Percentiles rank a stretch among this genome's conserved stretches.
phyloP scores from a whole-genome alignment of 2,888 invertebrate species.

The Drosophila prolongata region DNA sequence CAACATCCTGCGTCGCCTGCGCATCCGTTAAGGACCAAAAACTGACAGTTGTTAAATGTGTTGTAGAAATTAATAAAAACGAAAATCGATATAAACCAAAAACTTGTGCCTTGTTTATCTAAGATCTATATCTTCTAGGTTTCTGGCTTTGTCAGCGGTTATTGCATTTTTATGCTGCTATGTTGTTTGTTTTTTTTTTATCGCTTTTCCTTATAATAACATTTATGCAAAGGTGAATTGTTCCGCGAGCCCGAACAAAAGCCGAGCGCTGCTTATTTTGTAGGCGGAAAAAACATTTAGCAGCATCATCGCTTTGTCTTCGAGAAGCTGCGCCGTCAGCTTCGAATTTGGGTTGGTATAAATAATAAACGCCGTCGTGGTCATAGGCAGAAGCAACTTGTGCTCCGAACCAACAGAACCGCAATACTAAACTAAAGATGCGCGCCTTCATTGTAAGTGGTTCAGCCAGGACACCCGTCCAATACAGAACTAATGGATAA shows the following conservation, averaged over 20 bases:
- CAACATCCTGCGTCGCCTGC: conserved; percentile 74
- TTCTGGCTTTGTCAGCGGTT: conserved; percentile 43
- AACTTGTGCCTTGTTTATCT: not conserved
- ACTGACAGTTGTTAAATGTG: conserved; percentile 57
- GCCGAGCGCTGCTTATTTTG: conserved; percentile 57
- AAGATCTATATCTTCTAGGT: conserved; percentile 26
- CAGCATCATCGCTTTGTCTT: conserved; percentile 63
- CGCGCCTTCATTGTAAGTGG: conserved; percentile 71
- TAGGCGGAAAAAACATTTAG: conserved; percentile 73
- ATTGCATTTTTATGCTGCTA: conserved; percentile 73
- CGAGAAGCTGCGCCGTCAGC: conserved; percentile 65
- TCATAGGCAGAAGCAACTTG: conserved; percentile 64
- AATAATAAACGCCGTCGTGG: conserved; percentile 58
- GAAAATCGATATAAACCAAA: conserved; percentile 30
- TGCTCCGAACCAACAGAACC: conserved; percentile 66
- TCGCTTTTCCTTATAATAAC: conserved; percentile 73
- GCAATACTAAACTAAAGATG: conserved; percentile 60
- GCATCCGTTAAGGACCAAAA: conserved; percentile 63
- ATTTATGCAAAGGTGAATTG: conserved; percentile 73
- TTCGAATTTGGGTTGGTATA: conserved; percentile 71
- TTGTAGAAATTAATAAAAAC: conserved; percentile 63
- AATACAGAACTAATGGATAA: conserved; percentile 32
- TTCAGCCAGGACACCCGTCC: not conserved
- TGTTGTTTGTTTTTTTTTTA: conserved; percentile 56
- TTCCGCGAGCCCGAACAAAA: conserved; percentile 59